Conservation (phyloP, 2,113 vertebrate genomes). For the Heterocephalus glaber region DNA sequence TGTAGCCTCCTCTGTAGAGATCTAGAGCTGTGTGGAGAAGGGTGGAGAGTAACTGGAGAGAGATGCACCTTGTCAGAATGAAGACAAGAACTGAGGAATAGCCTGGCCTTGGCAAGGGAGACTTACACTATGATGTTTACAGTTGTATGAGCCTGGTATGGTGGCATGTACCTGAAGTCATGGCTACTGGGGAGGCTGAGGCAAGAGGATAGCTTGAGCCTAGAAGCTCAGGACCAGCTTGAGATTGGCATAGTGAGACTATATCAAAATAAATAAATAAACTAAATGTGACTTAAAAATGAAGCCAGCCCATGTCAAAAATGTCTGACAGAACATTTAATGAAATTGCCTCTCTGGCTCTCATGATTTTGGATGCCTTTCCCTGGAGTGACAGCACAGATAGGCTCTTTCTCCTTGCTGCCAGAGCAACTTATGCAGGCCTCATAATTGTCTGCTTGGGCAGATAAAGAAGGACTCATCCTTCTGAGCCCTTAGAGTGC, state of each 20-base stretch:
- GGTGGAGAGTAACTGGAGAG: background rate
- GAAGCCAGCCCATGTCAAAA: background rate
- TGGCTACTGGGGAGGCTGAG: background rate
- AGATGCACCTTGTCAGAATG: background rate
- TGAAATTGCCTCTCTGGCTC: background rate
- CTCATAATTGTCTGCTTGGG: background rate
- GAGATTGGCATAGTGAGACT: background rate
- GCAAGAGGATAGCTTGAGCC: background rate
- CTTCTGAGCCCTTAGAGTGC: background rate
- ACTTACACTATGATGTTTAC: background rate
- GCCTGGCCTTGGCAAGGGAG: background rate
- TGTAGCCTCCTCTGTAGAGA: background rate
- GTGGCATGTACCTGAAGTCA: background rate
- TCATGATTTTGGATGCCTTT: background rate
- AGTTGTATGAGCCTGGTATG: background rate
- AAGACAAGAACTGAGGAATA: background rate
- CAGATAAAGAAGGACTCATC: background rate
- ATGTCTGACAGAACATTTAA: background rate
- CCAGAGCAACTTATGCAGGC: background rate
- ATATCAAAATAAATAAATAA: background rate
- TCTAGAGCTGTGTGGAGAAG: background rate
- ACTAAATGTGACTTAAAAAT: background rate
- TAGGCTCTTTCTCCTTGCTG: background rate
- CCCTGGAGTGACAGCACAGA: slow-evolving; percentile 1
- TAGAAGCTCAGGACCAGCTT: background rate